Evolutionary conservation across 2,888 invertebrate species (phyloP), one percentile per base, ranked within the genome.

Genomic region (Hemaris fuciformis): DNA sequence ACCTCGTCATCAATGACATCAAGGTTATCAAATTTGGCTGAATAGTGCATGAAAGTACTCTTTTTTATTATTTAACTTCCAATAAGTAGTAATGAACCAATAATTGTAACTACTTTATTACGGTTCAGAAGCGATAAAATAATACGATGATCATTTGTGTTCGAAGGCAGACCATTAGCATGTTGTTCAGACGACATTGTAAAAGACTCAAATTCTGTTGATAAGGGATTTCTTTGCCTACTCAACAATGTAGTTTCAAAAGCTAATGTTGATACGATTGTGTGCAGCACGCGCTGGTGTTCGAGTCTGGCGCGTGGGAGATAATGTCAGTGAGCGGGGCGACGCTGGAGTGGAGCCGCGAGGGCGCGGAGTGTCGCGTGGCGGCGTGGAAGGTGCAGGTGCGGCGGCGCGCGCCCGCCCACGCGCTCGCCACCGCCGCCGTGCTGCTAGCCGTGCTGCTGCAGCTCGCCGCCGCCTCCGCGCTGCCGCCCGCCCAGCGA

Each of bases 221-320:
- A n/a, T n/a, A n/a, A n/a, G n/a, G n/a, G n/a, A n/a, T n/a, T n/a
- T n/a, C n/a, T n/a, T n/a, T n/a, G n/a, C n/a, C n/a, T n/a, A n/a
- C n/a, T n/a, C n/a, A n/a, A n/a, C n/a, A n/a, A n/a, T n/a, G n/a
- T n/a, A n/a, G n/a, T n/a, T n/a, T n/a, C n/a, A 22, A 22, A n/a
- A n/a, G 7, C 20, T n/a, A 15, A n/a, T 57, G 22, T 53, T 67
- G 64, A 62, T 63, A 0, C 56, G 46, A 18, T 1, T 34, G 25
- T 38, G 69, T 72, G 1, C 72, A 84, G 85, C 71, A 70, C 45
- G 71, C 76, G 20, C 69, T 81, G 22, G 78, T 86, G 18, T 84
- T 82, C 67, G 87, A 88, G 70, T 69, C 81, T 4, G 87, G 88
- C 15, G 73, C 79, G 0, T 91, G 91, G 91, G 81, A 86, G 70